These are phyloP conservation scores for Cantharis rufa DNA, from an alignment of 2,888 invertebrate species.

Conservation along the genomic window DNA sequence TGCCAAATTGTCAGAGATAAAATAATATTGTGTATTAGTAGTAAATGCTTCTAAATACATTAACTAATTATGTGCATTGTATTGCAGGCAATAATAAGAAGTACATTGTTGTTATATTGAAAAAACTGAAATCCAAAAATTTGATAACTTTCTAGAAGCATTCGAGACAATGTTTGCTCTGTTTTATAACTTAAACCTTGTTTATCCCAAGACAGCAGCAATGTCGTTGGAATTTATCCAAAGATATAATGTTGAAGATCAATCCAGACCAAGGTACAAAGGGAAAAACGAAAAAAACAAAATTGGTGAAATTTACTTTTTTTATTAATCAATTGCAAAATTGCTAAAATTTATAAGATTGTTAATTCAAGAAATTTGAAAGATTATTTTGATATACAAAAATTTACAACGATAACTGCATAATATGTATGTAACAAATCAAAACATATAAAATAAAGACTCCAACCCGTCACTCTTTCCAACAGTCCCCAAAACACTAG, in stretches of 20 bases:
- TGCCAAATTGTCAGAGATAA: no score
- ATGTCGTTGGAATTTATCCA: no score
- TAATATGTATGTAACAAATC: no score
- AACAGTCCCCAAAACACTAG: no score
- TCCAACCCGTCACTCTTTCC: no score
- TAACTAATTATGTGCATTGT: background rate
- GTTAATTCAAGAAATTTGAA: no score
- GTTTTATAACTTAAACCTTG: background rate
- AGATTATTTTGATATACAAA: no score
- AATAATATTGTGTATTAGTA: no score
- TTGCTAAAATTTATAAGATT: no score
- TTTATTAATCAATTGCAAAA: background rate
- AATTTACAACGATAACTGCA: no score
- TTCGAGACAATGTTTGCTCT: background rate
- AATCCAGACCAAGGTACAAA: background rate
- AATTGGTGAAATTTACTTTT: background rate
- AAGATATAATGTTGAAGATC: background rate
- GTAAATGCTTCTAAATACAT: no score
- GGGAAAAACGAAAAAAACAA: background rate
- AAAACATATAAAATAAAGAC: no score
- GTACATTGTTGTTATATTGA: background rate
- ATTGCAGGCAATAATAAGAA: background rate
- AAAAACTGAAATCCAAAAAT: background rate
- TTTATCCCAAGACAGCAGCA: background rate
- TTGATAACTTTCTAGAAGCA: background rate